These are phyloP conservation scores for Charina bottae DNA, from an alignment of 2,113 vertebrate species.

Conservation along the genomic window DNA sequence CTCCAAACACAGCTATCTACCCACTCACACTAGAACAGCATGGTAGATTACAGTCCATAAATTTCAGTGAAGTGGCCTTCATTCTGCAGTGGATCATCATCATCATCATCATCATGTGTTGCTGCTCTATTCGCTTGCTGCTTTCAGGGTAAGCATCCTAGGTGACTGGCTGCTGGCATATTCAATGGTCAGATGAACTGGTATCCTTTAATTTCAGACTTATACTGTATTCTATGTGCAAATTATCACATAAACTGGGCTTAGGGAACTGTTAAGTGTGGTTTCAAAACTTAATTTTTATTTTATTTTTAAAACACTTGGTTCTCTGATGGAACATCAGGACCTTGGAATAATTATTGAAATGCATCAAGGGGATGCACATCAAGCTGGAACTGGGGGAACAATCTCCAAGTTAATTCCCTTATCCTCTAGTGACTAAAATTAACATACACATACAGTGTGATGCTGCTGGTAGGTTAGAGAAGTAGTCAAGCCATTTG, in stretches of 20 bases:
- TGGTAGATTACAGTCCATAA: background rate
- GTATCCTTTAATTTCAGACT: background rate
- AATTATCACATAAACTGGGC: background rate
- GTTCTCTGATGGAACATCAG: background rate
- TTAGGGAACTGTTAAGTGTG: background rate
- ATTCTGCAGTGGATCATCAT: background rate
- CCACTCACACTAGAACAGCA: background rate
- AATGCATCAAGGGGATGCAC: background rate
- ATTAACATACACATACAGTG: slow-evolving; percentile 66
- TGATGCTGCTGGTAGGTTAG: slow-evolving; percentile 68
- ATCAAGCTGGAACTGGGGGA: slow-evolving; percentile 35
- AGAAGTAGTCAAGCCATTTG: slow-evolving; percentile 72
- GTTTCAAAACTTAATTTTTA: background rate
- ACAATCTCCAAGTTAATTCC: slow-evolving; percentile 52
- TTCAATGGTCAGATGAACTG: background rate
- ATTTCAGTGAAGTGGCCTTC: background rate
- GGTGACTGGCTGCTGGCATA: background rate
- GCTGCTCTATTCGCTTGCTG: background rate
- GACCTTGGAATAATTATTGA: background rate
- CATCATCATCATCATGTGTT: background rate
- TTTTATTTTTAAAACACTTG: background rate
- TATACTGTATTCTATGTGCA: background rate
- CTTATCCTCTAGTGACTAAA: slow-evolving; percentile 68
- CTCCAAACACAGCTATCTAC: background rate
- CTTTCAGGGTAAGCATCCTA: background rate